Percentiles rank a stretch among this genome's conserved stretches.
These are phyloP conservation scores for Monochamus alternatus DNA, from an alignment of 2,888 invertebrate genomes.

Conservation along the genomic window DNA sequence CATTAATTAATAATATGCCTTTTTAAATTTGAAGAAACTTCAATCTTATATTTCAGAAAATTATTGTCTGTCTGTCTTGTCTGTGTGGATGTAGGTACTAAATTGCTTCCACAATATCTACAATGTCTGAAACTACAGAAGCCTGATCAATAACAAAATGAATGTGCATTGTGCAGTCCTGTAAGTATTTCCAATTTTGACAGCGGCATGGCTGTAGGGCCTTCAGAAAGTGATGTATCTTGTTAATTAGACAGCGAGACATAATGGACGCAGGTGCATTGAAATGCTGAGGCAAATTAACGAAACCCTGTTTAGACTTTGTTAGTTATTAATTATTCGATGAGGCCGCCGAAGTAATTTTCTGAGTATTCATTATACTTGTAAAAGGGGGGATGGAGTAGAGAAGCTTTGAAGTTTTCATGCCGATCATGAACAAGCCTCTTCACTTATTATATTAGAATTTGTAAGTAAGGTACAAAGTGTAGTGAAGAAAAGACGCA, in stretches of 20 bases:
- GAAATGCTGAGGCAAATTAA: constrained; percentile 8
- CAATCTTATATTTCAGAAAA: too few species aligned
- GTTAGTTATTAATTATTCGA: constrained; percentile 10
- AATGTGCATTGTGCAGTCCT: neutral
- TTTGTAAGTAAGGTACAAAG: too few species aligned
- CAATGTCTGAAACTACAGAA: too few species aligned
- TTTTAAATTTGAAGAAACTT: too few species aligned
- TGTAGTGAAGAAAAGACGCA: too few species aligned
- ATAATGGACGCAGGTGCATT: constrained; percentile 12
- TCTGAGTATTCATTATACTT: constrained; percentile 5
- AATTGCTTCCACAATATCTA: too few species aligned
- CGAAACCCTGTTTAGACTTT: constrained; percentile 9
- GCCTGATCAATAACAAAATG: neutral
- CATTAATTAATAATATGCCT: too few species aligned
- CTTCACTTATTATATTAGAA: too few species aligned
- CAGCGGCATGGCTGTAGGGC: neutral
- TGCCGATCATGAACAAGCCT: too few species aligned
- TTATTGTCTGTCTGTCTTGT: too few species aligned
- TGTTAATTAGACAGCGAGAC: constrained; percentile 14
- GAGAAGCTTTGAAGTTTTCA: neutral
- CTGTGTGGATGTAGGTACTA: too few species aligned
- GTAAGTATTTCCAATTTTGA: constrained; percentile 9
- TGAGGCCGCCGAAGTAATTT: constrained; percentile 7
- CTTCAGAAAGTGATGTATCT: constrained; percentile 5
- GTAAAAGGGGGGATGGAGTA: neutral